A percentile compares a stretch with the other conserved stretches of the same genome.
These are phyloP conservation scores for Drosophila neoperkinsi DNA, from an alignment of 2,888 invertebrate species.

Conservation along the genomic window DNA sequence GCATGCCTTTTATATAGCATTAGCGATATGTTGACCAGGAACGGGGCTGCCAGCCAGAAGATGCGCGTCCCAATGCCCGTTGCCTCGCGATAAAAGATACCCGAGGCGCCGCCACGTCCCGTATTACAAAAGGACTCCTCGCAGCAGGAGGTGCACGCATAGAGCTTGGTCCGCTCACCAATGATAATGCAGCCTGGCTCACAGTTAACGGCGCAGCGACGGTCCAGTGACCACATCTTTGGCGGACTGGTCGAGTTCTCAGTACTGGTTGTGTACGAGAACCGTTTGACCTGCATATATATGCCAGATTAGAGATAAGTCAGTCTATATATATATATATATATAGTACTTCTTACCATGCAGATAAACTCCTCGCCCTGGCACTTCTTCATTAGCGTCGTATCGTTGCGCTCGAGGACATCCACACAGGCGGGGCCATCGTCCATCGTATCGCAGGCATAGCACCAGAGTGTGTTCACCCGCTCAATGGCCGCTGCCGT, in stretches of 20 bases:
- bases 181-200: conserved; percentile 95
- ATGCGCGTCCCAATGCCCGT: conserved; percentile 79
- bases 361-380: conserved; percentile 90
- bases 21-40: conserved; percentile 70
- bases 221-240: conserved; percentile 93
- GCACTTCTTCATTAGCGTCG: conserved; percentile 90
- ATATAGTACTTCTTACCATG: conserved; percentile 87
- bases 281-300: conserved; percentile 88
- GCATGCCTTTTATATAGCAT: conserved; percentile 65
- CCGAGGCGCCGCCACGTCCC: conserved; percentile 87
- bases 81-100: conserved; percentile 75
- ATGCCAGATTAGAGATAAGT: not conserved
- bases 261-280: conserved; percentile 93
- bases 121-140: conserved; percentile 91
- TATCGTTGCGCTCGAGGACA: conserved; percentile 86
- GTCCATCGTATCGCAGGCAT: conserved; percentile 91
- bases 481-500: conserved; percentile 92
- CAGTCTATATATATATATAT: not conserved
- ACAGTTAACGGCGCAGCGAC: conserved; percentile 93
- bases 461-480: conserved; percentile 92
- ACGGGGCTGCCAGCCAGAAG: conserved; percentile 70
- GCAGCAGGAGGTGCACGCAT: conserved; percentile 95
- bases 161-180: conserved; percentile 94
- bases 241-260: conserved; percentile 91
- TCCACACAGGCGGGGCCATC: conserved; percentile 89